Evolutionary conservation across 2,113 vertebrate species (phyloP).

Genomic region (Aspiorhynchus laticeps): DNA sequence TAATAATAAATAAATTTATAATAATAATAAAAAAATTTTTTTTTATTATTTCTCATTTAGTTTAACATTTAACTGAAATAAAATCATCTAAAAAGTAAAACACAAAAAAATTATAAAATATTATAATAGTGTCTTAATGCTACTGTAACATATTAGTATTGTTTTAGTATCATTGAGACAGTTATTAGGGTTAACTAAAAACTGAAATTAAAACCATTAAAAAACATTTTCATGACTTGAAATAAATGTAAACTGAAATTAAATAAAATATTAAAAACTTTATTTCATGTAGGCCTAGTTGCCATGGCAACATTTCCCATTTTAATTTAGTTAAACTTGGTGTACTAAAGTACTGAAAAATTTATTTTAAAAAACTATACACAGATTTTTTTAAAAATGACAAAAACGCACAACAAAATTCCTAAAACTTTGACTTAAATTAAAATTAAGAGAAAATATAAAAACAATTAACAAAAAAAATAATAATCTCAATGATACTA

Average conservation of each 20-base stretch:
- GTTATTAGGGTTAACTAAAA: no score
- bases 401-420: neutral
- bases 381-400: neutral
- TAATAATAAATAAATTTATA: no score
- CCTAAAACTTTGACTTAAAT: neutral
- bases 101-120: accelerated
- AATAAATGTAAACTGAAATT: neutral
- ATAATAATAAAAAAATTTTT: no score
- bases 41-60: no score
- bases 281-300: neutral
- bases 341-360: neutral
- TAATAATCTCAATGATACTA: neutral
- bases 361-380: neutral
- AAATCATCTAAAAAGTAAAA: no score
- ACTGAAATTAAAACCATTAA: neutral
- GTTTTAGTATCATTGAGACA: neutral
- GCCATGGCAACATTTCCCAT: neutral
- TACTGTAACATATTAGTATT: neutral
- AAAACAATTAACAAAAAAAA: neutral
- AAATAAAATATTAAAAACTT: neutral
- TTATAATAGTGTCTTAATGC: neutral
- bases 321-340: neutral
- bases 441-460: no score
- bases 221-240: neutral
- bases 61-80: no score